These are phyloP conservation scores for Phalacrocorax brasilianus DNA, from an alignment of 2,113 vertebrate genomes.

Conservation along the genomic window DNA sequence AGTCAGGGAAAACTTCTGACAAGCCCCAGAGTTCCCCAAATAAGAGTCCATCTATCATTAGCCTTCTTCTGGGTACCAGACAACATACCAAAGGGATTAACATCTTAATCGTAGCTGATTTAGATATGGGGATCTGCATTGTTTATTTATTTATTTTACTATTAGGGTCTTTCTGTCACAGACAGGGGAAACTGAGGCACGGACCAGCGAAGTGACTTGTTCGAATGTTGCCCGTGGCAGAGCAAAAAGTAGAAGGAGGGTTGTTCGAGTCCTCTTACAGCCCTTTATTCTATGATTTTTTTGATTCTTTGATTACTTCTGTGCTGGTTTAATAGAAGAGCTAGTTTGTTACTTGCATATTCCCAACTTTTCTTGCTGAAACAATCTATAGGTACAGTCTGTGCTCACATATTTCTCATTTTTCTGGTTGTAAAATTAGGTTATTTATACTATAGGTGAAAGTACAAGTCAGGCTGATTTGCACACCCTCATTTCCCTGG, in stretches of 20 bases:
- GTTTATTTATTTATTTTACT: background rate
- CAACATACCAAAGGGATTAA: constrained; percentile 1
- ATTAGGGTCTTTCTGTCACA: background rate
- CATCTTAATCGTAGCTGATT: background rate
- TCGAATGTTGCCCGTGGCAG: background rate
- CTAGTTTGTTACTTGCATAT: background rate
- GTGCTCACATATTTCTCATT: background rate
- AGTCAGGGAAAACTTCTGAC: background rate
- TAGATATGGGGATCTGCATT: background rate
- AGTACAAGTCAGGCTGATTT: background rate
- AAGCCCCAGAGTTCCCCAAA: background rate
- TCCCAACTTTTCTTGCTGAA: background rate
- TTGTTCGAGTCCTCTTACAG: background rate
- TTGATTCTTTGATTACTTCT: background rate
- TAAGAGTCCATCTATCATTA: background rate
- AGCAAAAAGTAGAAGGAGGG: background rate
- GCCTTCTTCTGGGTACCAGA: background rate
- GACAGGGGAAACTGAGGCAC: background rate
- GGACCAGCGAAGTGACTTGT: background rate
- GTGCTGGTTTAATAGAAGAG: background rate
- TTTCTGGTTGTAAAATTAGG: background rate
- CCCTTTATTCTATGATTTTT: background rate
- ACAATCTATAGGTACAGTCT: background rate
- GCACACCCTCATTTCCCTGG: rapidly evolving
- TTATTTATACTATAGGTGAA: background rate